These are phyloP conservation scores for Drosophila nasuta DNA, from an alignment of 1,140 invertebrate species.

Conservation along the genomic window DNA sequence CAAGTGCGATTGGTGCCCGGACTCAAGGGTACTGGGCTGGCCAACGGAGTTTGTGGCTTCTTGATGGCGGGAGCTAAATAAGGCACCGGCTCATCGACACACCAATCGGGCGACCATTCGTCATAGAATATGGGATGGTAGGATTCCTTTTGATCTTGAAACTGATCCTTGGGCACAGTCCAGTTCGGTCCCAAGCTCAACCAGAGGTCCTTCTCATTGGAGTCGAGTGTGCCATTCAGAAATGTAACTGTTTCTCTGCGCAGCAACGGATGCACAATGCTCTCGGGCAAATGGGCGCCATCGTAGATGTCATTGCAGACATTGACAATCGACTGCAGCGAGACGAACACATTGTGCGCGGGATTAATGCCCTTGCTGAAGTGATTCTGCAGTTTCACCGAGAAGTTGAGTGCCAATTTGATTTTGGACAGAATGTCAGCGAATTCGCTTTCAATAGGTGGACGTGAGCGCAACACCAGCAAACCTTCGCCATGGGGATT, in stretches of 20 bases:
- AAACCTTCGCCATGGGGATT: constrained; percentile 78
- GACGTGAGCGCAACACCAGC: constrained; percentile 69
- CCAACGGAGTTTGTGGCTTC: constrained; percentile 43
- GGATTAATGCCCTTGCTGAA: constrained; percentile 66
- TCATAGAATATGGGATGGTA: constrained; percentile 83
- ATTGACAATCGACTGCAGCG: constrained; percentile 68
- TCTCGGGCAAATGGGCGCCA: constrained; percentile 60
- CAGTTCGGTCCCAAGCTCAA: constrained; percentile 72
- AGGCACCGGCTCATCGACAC: constrained; percentile 74
- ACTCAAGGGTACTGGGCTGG: constrained; percentile 33
- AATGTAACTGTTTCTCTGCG: constrained; percentile 70
- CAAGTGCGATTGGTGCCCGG: constrained; percentile 69
- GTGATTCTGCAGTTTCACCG: constrained; percentile 71
- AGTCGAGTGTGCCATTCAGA: constrained; percentile 53
- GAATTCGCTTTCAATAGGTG: constrained; percentile 77
- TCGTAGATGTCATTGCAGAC: constrained; percentile 78
- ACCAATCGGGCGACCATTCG: constrained; percentile 82
- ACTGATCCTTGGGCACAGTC: constrained; percentile 77
- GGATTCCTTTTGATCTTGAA: constrained; percentile 73
- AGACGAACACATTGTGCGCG: constrained; percentile 73
- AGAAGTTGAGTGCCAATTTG: constrained; percentile 70
- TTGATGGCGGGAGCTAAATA: constrained; percentile 66
- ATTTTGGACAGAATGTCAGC: constrained; percentile 75
- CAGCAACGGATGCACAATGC: constrained; percentile 72
- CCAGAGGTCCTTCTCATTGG: constrained; percentile 70